Conservation (phyloP, 1,140 invertebrate genomes). For the Magallana ariakensis region DNA sequence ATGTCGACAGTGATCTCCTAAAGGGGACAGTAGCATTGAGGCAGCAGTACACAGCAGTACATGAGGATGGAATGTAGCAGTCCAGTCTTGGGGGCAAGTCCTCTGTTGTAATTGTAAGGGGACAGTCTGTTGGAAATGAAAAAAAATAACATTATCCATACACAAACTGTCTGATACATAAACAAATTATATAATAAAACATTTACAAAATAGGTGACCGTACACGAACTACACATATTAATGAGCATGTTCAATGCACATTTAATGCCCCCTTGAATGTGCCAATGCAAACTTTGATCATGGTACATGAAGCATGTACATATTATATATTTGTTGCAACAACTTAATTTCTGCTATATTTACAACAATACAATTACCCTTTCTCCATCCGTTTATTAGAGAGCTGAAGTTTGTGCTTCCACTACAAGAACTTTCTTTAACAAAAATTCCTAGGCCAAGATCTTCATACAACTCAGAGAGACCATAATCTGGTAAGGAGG, state of each 20-base stretch:
- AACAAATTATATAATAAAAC: no score
- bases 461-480: background rate
- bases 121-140: background rate
- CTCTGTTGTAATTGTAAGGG: background rate
- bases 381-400: background rate
- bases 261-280: no score
- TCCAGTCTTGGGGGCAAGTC: constrained; percentile 24
- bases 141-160: no score
- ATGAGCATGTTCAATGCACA: no score
- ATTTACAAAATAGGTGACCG: no score
- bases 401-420: constrained; percentile 14
- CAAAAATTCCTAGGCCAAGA: background rate
- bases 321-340: no score
- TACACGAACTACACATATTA: no score
- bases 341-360: no score
- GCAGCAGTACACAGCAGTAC: constrained; percentile 51
- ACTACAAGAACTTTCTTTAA: background rate
- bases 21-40: constrained; percentile 17
- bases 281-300: no score
- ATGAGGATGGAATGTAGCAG: constrained; percentile 42
- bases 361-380: background rate
- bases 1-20: constrained; percentile 42
- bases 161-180: no score
- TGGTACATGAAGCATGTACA: no score
- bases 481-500: background rate